phyloP scores from a whole-genome alignment of 2,113 vertebrate species.

The Lampris incognitus region DNA sequence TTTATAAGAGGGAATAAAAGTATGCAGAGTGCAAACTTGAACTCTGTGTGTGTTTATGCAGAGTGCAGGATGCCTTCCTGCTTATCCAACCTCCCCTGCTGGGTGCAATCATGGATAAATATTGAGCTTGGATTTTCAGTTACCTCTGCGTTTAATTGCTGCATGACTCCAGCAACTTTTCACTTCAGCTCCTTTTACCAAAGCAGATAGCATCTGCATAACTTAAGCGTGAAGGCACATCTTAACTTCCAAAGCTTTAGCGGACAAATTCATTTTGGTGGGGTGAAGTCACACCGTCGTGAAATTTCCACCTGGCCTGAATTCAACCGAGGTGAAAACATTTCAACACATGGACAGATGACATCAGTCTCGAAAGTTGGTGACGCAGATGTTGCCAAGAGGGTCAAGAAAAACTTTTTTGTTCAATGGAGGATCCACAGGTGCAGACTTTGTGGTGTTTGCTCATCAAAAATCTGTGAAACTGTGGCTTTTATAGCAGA shows the following conservation, averaged over 20 bases:
- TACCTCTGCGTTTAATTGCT: slow-evolving; percentile 31
- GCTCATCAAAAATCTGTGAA: not conserved
- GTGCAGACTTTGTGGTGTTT: not conserved
- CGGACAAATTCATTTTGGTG: not conserved
- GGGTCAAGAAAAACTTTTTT: not conserved
- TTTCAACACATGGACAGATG: not conserved
- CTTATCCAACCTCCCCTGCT: not conserved
- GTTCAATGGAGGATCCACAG: not conserved
- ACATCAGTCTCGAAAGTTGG: not conserved
- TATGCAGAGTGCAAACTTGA: too few relatives aligned
- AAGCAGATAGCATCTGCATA: slow-evolving; percentile 31
- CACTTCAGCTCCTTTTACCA: slow-evolving; percentile 27
- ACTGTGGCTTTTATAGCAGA: not conserved
- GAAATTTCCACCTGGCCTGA: not conserved
- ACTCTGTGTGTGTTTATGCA: not conserved
- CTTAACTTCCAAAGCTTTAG: not conserved
- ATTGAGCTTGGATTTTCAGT: slow-evolving; percentile 23
- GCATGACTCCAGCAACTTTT: slow-evolving; percentile 32
- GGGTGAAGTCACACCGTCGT: not conserved
- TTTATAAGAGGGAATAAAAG: not conserved
- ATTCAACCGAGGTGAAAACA: not conserved
- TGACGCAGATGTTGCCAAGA: not conserved
- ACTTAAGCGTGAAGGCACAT: not conserved
- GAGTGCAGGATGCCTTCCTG: not conserved
- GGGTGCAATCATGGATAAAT: slow-evolving; percentile 18